Conservation (phyloP, 1,140 invertebrate species). For the Heliconius hewitsoni region DNA sequence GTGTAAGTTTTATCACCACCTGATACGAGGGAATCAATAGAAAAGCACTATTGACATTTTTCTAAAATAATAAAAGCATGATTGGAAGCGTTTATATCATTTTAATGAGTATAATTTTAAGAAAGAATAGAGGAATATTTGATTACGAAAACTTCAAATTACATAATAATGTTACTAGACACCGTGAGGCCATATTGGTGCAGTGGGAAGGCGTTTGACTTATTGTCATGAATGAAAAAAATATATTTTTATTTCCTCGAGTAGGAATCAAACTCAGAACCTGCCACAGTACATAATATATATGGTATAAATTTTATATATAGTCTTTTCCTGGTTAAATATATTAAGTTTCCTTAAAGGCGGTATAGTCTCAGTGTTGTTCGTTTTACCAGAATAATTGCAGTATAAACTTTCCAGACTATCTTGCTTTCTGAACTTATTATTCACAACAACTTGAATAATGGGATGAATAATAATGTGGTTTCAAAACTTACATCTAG, state of each 20-base stretch:
- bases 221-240: too few relatives aligned
- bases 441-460: slow-evolving; percentile 30
- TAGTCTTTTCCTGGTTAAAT: not conserved
- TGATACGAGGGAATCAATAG: not conserved
- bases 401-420: slow-evolving; percentile 26
- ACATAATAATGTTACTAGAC: too few relatives aligned
- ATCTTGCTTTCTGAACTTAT: slow-evolving; percentile 19
- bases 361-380: not conserved
- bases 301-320: too few relatives aligned
- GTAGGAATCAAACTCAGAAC: too few relatives aligned
- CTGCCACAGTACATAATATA: too few relatives aligned
- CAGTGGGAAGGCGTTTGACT: too few relatives aligned
- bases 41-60: not conserved
- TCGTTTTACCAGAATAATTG: slow-evolving; percentile 20
- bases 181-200: too few relatives aligned
- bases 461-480: slow-evolving; percentile 27
- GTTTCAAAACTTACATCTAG: not conserved
- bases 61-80: not conserved
- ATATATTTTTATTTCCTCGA: too few relatives aligned
- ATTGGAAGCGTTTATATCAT: too few relatives aligned
- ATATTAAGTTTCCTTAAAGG: not conserved
- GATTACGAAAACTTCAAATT: too few relatives aligned
- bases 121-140: too few relatives aligned
- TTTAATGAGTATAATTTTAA: too few relatives aligned
- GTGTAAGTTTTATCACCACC: not conserved